phyloP scores from a whole-genome alignment of 2,888 invertebrate genomes.

The Hemistola chrysoprasaria region DNA sequence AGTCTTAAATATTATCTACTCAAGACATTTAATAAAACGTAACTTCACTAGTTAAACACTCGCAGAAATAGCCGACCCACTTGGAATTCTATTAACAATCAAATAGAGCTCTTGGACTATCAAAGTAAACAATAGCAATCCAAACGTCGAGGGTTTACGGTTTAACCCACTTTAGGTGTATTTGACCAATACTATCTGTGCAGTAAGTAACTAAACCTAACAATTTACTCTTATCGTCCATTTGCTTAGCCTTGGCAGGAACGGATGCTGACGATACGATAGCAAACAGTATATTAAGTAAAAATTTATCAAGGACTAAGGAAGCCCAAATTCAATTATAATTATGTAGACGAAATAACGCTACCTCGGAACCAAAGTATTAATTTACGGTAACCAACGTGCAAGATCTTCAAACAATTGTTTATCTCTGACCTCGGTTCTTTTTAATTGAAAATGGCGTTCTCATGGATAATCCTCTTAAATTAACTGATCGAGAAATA shows the following conservation, averaged over 20 bases:
- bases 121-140: constrained; percentile 31
- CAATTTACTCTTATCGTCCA: constrained; percentile 53
- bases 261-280: constrained; percentile 55
- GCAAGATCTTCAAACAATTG: constrained; percentile 16
- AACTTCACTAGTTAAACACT: constrained; percentile 20
- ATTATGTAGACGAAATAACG: constrained; percentile 16
- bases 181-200: constrained; percentile 55
- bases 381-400: constrained; percentile 10
- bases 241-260: constrained; percentile 58
- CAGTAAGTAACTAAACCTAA: constrained; percentile 45
- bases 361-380: constrained; percentile 16
- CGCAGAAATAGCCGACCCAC: constrained; percentile 5
- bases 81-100: neutral
- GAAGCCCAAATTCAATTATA: neutral
- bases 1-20: constrained; percentile 14
- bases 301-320: constrained; percentile 27
- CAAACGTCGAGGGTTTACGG: too few relatives aligned
- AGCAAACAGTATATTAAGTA: constrained; percentile 35
- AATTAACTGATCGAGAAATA: constrained; percentile 22
- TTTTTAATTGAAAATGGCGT: constrained; percentile 39
- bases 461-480: constrained; percentile 38
- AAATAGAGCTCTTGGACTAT: constrained; percentile 11
- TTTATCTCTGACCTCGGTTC: constrained; percentile 45
- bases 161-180: constrained; percentile 56
- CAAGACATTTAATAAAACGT: constrained; percentile 21